Evolutionary conservation across 2,888 invertebrate species (phyloP).

Genomic region (Ctena decussata): DNA sequence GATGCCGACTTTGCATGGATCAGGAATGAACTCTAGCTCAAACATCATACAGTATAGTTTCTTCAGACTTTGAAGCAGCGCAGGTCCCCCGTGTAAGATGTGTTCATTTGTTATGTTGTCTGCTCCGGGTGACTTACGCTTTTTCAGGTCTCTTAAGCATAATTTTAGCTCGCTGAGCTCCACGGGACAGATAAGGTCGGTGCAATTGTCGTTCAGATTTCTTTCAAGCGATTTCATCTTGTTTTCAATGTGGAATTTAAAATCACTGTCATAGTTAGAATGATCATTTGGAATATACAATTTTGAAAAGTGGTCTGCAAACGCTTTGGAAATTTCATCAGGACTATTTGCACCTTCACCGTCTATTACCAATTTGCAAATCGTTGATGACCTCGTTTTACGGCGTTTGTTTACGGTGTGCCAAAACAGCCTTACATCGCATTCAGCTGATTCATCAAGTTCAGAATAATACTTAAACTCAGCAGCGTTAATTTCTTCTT

Average conservation of each 20-base stretch:
- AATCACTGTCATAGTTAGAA: background rate
- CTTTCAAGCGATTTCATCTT: background rate
- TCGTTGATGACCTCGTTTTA: background rate
- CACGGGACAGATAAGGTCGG: background rate
- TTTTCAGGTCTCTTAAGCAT: background rate
- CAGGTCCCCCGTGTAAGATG: background rate
- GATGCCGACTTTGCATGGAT: background rate
- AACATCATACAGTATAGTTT: background rate
- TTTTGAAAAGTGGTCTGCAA: background rate
- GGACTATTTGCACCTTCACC: background rate
- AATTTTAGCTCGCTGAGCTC: background rate
- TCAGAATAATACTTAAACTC: background rate
- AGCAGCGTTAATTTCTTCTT: background rate
- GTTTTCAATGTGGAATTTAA: background rate
- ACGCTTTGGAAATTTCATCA: background rate
- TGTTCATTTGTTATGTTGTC: constrained; percentile 22
- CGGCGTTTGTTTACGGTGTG: background rate
- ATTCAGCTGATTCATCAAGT: background rate
- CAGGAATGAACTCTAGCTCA: background rate
- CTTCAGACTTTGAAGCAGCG: background rate
- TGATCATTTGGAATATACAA: background rate
- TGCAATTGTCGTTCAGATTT: background rate
- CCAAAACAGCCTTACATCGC: background rate
- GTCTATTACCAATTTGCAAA: background rate
- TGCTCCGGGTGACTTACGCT: background rate